Conservation (phyloP, 2,113 vertebrate genomes). For the Meriones unguiculatus region DNA sequence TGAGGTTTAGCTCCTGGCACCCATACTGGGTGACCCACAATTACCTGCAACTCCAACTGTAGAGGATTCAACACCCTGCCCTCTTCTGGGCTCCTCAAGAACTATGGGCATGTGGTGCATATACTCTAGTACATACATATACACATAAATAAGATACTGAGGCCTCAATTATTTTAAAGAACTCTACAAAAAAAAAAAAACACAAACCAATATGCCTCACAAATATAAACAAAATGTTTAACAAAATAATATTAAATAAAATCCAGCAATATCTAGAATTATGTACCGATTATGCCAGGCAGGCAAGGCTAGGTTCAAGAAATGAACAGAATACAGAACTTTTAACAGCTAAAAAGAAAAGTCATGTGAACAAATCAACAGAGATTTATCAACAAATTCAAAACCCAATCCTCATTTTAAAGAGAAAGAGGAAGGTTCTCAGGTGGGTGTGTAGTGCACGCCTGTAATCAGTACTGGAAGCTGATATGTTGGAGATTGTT, state of each 20-base stretch:
- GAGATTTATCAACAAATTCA: constrained; percentile 11
- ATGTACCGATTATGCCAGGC: not conserved
- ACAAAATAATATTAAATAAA: constrained; percentile 23
- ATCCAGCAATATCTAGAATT: constrained; percentile 11
- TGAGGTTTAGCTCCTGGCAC: not conserved
- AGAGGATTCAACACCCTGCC: not conserved
- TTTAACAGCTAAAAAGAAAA: constrained; percentile 22
- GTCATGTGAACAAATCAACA: not conserved
- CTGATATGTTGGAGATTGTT: not conserved
- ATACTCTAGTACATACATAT: not conserved
- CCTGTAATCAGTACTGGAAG: not conserved
- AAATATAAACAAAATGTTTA: not conserved
- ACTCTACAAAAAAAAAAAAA: not conserved
- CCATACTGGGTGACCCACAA: not conserved
- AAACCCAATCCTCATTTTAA: not conserved
- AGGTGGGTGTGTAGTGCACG: not conserved
- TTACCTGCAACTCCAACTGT: not conserved
- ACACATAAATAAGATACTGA: not conserved
- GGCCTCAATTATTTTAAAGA: not conserved
- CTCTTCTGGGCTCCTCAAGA: not conserved
- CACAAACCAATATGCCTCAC: not conserved
- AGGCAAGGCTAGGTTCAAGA: not conserved
- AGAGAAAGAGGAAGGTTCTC: not conserved
- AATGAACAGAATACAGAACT: not conserved
- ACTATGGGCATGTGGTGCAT: not conserved